Evolutionary conservation across 37 sponge, comb jelly and placozoan species (phyloP), one percentile per base, ranked within the genome.

Genomic region (Ianthella basta): DNA sequence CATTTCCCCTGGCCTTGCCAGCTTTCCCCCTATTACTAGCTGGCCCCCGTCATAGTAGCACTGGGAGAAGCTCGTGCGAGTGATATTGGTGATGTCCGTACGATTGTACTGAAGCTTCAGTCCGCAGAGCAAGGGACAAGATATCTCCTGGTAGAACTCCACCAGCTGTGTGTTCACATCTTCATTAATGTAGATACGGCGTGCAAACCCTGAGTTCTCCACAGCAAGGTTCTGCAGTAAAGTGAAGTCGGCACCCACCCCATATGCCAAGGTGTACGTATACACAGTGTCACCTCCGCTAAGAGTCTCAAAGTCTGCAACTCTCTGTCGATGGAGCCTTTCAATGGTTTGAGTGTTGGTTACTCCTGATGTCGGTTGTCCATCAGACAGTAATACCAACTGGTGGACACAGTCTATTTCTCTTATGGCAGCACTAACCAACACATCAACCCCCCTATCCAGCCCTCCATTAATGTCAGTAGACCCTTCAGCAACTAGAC

Each of bases 31-130:
- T 4, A 75, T 0, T 25, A 75, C 78, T 2, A 75, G 21, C 25
- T 75, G 78, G 15, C 40, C 25, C 21, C 78, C 78, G 39, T 75
- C 78, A 75, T 40, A 75, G 78, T 53, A 75, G 78, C 78, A 75
- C 25, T 36, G 25, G n/a, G 54, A 40, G 39, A 75, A 75, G 2
- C 25, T 30, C 15, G 37, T 75, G 16, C 54, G 78, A 1, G 78
- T 75, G 21, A 75, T 23, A 75, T 75, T 75, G n/a, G 37, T 24
- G 53, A 75, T 40, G 54, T 24, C 24, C 3, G 44, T 44, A 41
- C 40, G 14, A 24, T 75, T 36, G 53, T 75, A 75, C n/a, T 41
- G 37, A 1, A 75, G 39, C 21, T 19, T 75, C 54, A 75, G n/a
- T 10, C 78, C 78, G 10, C 78, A 75, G 24, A 75, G 53, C 54